These are phyloP conservation scores for Aix galericulata DNA, from an alignment of 2,113 vertebrate species.

Conservation along the genomic window DNA sequence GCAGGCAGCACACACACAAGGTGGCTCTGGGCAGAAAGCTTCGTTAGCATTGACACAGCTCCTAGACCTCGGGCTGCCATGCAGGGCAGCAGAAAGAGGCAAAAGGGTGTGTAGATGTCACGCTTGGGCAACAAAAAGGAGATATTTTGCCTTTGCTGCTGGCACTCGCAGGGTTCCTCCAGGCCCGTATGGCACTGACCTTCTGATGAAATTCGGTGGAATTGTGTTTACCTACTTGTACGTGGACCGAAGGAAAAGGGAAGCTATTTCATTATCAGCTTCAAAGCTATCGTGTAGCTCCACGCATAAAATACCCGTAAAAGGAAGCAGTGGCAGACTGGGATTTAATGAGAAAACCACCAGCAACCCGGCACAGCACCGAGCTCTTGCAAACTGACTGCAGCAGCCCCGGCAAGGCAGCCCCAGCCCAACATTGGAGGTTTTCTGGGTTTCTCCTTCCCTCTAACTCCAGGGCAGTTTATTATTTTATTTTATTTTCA, in stretches of 20 bases:
- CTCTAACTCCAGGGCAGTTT: neutral
- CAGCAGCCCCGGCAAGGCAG: neutral
- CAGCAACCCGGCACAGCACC: neutral
- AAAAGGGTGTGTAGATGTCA: neutral
- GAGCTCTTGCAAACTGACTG: neutral
- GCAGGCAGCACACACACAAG: accelerated
- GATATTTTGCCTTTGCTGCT: neutral
- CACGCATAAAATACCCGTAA: neutral
- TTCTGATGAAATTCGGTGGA: neutral
- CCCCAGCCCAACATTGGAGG: neutral
- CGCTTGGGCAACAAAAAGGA: neutral
- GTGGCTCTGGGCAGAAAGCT: accelerated
- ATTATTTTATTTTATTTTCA: neutral
- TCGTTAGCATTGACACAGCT: accelerated
- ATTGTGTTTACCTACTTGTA: neutral
- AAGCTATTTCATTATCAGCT: neutral
- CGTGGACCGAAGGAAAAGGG: neutral
- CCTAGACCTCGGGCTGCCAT: neutral
- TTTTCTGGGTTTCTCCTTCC: neutral
- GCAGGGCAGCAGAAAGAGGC: neutral
- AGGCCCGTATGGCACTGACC: neutral
- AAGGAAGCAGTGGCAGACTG: neutral
- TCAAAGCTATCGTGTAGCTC: neutral
- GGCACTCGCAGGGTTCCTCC: neutral
- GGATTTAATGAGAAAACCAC: neutral